These are phyloP conservation scores for Harpagus bidentatus DNA, from an alignment of 2,113 vertebrate genomes.

Conservation along the genomic window DNA sequence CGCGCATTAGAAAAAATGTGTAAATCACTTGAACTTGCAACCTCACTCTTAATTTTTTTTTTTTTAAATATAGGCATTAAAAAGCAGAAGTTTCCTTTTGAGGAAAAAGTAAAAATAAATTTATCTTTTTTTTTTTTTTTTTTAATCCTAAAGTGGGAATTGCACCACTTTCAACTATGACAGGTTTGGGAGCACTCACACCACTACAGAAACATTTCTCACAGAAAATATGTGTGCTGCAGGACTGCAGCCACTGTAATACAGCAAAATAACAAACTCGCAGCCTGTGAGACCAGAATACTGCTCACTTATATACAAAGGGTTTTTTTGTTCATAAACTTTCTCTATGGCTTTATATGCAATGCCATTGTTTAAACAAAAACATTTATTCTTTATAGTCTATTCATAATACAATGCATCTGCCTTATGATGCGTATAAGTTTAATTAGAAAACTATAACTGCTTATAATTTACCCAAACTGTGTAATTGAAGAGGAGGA, in stretches of 20 bases:
- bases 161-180: background rate
- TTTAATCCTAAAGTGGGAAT: background rate
- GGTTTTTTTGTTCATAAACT: background rate
- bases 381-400: constrained; percentile 49
- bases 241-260: rapidly evolving
- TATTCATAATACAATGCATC: constrained; percentile 40
- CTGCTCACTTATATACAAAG: background rate
- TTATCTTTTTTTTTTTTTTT: no score
- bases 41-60: background rate
- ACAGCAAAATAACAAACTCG: background rate
- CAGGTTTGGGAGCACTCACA: background rate
- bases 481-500: constrained; percentile 37
- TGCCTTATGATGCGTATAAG: constrained; percentile 43
- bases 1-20: rapidly evolving
- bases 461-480: constrained; percentile 54
- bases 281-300: background rate
- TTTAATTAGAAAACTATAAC: constrained; percentile 66
- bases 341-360: constrained; percentile 1
- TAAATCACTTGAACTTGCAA: background rate
- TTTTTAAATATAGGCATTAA: background rate
- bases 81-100: background rate
- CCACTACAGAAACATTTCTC: background rate
- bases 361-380: constrained; percentile 48
- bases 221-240: rapidly evolving
- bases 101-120: background rate